A percentile compares a stretch with the other conserved stretches of the same genome.
Evolutionary conservation across 1,140 invertebrate species (phyloP).

Genomic region (Aphaenogaster floridana): DNA sequence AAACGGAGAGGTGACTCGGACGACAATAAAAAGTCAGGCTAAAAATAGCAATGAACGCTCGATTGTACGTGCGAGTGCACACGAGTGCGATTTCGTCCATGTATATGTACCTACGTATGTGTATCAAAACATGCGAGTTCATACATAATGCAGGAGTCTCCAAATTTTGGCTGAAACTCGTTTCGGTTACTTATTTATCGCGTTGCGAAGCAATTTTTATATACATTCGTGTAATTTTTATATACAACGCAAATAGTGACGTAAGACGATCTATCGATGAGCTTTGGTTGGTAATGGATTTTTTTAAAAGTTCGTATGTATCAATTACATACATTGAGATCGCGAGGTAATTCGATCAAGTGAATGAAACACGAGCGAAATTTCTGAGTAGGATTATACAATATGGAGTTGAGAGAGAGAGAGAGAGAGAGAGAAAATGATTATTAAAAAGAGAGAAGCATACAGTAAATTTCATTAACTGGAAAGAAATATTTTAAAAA

Average conservation of each 20-base stretch:
- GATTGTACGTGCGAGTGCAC: conserved; percentile 61
- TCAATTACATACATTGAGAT: conserved; percentile 21
- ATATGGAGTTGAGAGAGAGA: neutral
- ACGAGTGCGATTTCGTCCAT: conserved; percentile 58
- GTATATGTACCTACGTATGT: conserved; percentile 54
- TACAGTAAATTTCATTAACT: neutral
- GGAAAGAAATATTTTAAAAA: neutral
- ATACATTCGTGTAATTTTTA: neutral
- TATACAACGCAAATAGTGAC: conserved; percentile 2
- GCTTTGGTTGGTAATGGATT: conserved; percentile 8
- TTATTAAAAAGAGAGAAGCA: neutral
- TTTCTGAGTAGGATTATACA: neutral
- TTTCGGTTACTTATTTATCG: conserved; percentile 24
- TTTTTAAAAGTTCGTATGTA: conserved; percentile 24
- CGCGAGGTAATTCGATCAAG: conserved; percentile 27
- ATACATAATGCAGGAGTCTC: conserved; percentile 40
- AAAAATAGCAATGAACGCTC: conserved; percentile 84
- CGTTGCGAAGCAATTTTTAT: neutral
- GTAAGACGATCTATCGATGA: conserved; percentile 25
- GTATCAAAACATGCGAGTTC: conserved; percentile 1
- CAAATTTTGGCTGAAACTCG: conserved; percentile 28
- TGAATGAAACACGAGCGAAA: conserved; percentile 17
- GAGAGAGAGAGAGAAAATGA: neutral
- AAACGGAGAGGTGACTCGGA: conserved; percentile 63
- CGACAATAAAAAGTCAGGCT: conserved; percentile 77